Base-by-base conservation (phyloP, 2,888 invertebrate genomes). In the Andrena bicolor region DNA sequence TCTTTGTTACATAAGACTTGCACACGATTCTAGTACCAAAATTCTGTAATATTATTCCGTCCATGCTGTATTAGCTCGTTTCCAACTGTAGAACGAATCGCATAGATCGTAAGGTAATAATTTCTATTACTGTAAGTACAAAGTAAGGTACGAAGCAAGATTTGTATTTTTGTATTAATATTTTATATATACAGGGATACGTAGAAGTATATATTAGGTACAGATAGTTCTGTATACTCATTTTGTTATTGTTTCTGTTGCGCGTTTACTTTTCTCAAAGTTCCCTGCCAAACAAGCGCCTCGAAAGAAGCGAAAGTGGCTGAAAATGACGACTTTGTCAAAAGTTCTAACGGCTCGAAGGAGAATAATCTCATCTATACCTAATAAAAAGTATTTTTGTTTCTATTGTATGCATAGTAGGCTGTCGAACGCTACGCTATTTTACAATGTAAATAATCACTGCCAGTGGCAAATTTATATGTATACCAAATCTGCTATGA, bases 161-260 rank as follows among this genome's bases (percentile, higher is more conserved):
- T 81, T 84, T 74, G 74, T 85, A 84, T 88, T 88, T 88, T 87
- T 87, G 49, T 87, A 87, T 56, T 28, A 53, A 72, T 79, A 65
- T 83, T 87, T 83, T 87, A 76, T 76, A 86, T 35, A 66, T 79
- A 70, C 64, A 76, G 8, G 41, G 10, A 65, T 70, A 66, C 71
- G 41, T 76, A 69, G n/a, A 63, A 58, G n/a, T 56, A 28, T 53
- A 7, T 68, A 51, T 53, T 48, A 26, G 30, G 48, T n/a, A n/a
- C 20, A 30, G 56, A 66, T 28, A 13, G 10, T 16, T 68, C n/a
- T 60, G 35, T 72, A 51, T 51, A 49, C 8, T 70, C 58, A 56
- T 28, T 69, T 61, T 41, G 28, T 68, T 65, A 49, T 16, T 58
- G 26, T 30, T 53, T 70, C 51, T 64, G 13, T 66, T 65, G 16